Base-by-base conservation (phyloP, 2,113 vertebrate species). In the Ranitomeya imitator region DNA sequence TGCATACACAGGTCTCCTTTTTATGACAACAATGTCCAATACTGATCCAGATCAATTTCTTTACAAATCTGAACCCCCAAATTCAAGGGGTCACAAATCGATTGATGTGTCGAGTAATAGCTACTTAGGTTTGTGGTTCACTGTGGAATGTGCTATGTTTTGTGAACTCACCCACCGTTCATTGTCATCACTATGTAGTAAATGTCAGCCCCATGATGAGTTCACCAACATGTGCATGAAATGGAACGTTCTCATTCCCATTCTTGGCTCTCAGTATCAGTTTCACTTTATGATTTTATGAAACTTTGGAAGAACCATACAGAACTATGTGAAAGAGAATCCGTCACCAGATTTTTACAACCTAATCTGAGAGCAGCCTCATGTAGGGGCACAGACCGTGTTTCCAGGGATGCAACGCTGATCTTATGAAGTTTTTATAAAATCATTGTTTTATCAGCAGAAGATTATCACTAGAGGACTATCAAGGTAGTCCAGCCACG, bases 81-180 rank as follows among this genome's bases (percentile, higher is more conserved):
- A 90, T 91, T 90, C 90, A 88, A 92, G 86, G 91, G 90, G 91
- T 91, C 90, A 91, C 92, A 93, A 88, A 82, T 79, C 90, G 79
- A 90, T 93, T 76, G 94, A 94, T 93, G 90, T 96, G 94, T 93
- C 92, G 92, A 94, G 94, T 93, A 96, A 96, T 95, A 96, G 96
- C 95, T 96, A 96, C 92, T 94, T 97, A 97, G 96, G 96, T 96
- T 95, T 94, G 96, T 96, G 93, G 23, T 71, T 79, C 90, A 89
- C 63, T 57, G 15, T 12, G 52, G 59, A 63, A 84, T 60, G 69
- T 86, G 74, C 59, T 55, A n/a, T 79, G 54, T 18, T 82, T 69
- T 71, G 59, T 77, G 71, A 84, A 51, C 37, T 52, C 81, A 77
- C 18, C 45, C 57, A 16, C 1, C 9, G 87, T 92, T 94, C 91